Percentiles rank a stretch among this genome's conserved stretches.
Conservation (phyloP, 2,113 vertebrate species). For the Cervus canadensis region DNA sequence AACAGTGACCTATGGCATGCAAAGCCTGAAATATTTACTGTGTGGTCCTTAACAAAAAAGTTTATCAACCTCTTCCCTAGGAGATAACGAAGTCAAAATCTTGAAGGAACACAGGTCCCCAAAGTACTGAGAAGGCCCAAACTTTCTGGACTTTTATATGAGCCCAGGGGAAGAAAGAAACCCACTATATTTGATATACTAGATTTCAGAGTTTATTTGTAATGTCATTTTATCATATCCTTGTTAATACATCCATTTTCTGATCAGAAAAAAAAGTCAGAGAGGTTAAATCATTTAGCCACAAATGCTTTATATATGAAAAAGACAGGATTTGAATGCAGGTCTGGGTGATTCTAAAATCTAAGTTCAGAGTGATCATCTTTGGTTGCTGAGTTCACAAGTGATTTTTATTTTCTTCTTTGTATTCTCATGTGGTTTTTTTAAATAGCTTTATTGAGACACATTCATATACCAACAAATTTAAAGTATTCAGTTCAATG, state of each 20-base stretch:
- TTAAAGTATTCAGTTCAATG: neutral
- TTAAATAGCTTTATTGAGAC: neutral
- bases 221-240: neutral
- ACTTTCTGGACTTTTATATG: neutral
- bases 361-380: neutral
- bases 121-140: neutral
- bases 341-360: neutral
- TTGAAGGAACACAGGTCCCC: neutral
- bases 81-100: neutral
- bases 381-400: neutral
- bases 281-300: neutral
- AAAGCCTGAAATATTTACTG: neutral
- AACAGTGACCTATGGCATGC: neutral
- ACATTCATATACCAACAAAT: neutral
- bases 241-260: neutral
- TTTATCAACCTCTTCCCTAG: neutral
- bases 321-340: neutral
- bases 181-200: neutral
- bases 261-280: neutral
- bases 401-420: neutral
- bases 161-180: neutral
- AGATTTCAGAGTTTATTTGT: neutral
- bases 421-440: neutral
- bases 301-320: neutral
- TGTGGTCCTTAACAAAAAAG: neutral